A percentile compares a stretch with the other conserved stretches of the same genome.
Evolutionary conservation across 2,113 vertebrate genomes (phyloP).

Genomic region (Axis porcinus): DNA sequence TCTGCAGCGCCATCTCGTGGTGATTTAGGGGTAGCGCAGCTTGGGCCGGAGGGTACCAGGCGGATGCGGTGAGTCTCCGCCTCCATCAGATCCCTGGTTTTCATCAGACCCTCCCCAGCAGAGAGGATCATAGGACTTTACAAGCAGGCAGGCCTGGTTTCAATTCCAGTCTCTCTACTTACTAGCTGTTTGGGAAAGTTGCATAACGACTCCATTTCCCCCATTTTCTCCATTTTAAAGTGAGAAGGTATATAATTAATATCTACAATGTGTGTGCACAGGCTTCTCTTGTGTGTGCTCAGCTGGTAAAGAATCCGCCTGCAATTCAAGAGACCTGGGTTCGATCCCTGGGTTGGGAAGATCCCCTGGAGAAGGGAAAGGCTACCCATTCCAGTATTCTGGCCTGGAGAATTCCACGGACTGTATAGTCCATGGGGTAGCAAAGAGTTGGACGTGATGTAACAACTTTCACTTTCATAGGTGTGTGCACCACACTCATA

Average conservation of each 20-base stretch:
- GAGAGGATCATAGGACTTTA: background rate
- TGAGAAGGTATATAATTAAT: background rate
- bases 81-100: no score
- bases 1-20: background rate
- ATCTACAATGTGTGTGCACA: rapidly evolving
- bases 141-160: background rate
- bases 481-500: rapidly evolving
- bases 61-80: background rate
- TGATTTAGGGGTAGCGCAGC: rapidly evolving
- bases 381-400: background rate
- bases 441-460: background rate
- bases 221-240: background rate
- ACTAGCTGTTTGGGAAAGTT: no score
- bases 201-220: rapidly evolving
- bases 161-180: background rate
- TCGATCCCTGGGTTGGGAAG: background rate
- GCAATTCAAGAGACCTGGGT: background rate
- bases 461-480: background rate
- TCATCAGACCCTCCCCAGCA: background rate
- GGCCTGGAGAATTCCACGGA: background rate
- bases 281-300: background rate
- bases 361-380: background rate
- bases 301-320: background rate
- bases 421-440: background rate
- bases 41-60: rapidly evolving